phyloP scores from a whole-genome alignment of 2,797 vertebrate species.

The Sebastiscus albofasciatus region DNA sequence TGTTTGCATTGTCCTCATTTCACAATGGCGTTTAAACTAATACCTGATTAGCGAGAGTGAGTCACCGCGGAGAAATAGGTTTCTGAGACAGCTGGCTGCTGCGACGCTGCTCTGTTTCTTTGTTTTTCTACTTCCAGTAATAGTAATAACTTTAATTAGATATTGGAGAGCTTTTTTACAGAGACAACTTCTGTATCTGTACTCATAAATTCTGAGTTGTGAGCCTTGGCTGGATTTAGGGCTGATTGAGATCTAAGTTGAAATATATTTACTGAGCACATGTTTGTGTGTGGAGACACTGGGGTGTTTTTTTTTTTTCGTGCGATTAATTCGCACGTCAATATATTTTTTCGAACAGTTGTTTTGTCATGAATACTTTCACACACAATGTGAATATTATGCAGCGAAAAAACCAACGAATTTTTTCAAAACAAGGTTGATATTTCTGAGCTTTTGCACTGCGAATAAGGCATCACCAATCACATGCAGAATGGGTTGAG shows the following conservation, averaged over 20 bases:
- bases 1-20: slow-evolving; percentile 76
- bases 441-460: too few species aligned
- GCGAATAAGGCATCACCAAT: too few species aligned
- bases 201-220: neutral
- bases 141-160: slow-evolving; percentile 14
- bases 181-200: slow-evolving; percentile 5
- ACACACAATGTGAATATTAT: too few species aligned
- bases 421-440: too few species aligned
- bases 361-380: too few species aligned
- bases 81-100: slow-evolving; percentile 22
- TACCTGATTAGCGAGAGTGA: slow-evolving; percentile 64
- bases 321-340: too few species aligned
- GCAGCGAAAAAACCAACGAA: too few species aligned
- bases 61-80: slow-evolving; percentile 34
- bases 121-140: slow-evolving; percentile 42
- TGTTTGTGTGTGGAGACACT: neutral
- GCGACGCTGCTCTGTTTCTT: slow-evolving; percentile 13
- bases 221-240: neutral
- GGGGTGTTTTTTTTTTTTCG: too few species aligned
- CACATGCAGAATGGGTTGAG: too few species aligned
- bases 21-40: slow-evolving; percentile 76
- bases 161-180: neutral
- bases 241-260: too few species aligned
- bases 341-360: too few species aligned
- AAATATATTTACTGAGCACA: neutral